Evolutionary conservation across 2,113 vertebrate species (phyloP).

Genomic region (Corvus moneduloides): DNA sequence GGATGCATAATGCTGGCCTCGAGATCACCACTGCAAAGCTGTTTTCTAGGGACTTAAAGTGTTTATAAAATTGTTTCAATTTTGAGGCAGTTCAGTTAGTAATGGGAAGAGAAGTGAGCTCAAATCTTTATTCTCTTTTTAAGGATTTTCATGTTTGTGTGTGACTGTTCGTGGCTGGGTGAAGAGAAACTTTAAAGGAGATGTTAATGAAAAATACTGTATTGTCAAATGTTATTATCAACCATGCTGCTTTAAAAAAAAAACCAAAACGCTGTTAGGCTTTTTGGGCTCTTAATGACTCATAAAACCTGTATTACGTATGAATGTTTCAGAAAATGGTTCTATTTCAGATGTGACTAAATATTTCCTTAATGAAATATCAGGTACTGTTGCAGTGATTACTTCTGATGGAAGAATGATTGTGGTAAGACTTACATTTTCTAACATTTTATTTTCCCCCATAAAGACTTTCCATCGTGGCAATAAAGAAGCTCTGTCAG

Average conservation of each 20-base stretch:
- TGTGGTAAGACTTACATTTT: slow-evolving; percentile 79
- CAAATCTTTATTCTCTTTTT: not conserved
- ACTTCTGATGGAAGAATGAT: slow-evolving; percentile 98
- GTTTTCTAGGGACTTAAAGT: not conserved
- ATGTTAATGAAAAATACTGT: not conserved
- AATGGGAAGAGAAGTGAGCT: not conserved
- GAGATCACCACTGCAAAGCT: not conserved
- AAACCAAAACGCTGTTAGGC: no score
- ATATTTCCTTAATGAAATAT: slow-evolving; percentile 71
- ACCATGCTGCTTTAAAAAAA: not conserved
- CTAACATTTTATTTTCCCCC: not conserved
- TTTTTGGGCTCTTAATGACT: not conserved
- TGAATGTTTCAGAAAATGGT: not conserved
- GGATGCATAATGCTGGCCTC: not conserved
- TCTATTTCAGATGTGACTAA: not conserved
- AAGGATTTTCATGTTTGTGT: not conserved
- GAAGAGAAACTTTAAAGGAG: not conserved
- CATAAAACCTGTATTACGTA: rapidly evolving
- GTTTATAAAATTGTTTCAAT: not conserved
- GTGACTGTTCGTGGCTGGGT: rapidly evolving
- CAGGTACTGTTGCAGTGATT: slow-evolving; percentile 95
- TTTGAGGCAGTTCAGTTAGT: not conserved
- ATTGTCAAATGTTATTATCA: not conserved
- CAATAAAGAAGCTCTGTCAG: not conserved
- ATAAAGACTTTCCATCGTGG: not conserved